phyloP scores from a whole-genome alignment of 1,140 invertebrate genomes.

The Zophobas atratus region DNA sequence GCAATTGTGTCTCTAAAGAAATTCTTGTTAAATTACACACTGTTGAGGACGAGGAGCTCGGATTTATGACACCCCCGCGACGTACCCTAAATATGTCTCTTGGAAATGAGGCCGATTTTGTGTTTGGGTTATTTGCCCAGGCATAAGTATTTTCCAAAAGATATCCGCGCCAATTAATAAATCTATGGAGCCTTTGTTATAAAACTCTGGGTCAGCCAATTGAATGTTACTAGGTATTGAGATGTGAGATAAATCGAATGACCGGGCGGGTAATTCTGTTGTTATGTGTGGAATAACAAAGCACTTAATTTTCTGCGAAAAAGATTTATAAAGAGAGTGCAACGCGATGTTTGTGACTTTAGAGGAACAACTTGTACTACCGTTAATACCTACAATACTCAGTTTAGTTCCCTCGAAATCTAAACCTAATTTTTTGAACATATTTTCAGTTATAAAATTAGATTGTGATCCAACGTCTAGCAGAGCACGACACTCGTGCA shows the following conservation, averaged over 20 bases:
- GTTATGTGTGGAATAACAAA: background rate
- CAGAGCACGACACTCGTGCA: background rate
- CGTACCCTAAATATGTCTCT: conserved; percentile 10
- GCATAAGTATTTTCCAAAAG: conserved; percentile 13
- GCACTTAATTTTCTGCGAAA: conserved; percentile 2
- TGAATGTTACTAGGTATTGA: conserved; percentile 13
- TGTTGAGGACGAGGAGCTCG: background rate
- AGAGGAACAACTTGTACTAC: background rate
- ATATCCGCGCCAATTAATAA: conserved; percentile 4
- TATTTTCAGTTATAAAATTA: conserved; percentile 12
- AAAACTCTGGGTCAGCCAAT: conserved; percentile 17
- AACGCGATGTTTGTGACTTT: background rate
- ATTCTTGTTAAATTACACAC: conserved; percentile 15
- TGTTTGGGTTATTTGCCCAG: background rate
- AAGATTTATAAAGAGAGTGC: conserved; percentile 5
- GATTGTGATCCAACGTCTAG: conserved; percentile 5
- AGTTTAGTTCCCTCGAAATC: background rate
- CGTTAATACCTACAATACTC: background rate
- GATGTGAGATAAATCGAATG: background rate
- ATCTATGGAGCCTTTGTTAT: conserved; percentile 5
- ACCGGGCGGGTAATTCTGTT: background rate
- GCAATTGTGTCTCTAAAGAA: conserved; percentile 8
- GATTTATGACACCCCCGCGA: background rate
- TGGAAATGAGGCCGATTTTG: background rate
- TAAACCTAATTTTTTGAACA: conserved; percentile 7